Base-by-base conservation (phyloP, 53 echinoderm and acorn worm genomes). In the Echinometra lucunter region DNA sequence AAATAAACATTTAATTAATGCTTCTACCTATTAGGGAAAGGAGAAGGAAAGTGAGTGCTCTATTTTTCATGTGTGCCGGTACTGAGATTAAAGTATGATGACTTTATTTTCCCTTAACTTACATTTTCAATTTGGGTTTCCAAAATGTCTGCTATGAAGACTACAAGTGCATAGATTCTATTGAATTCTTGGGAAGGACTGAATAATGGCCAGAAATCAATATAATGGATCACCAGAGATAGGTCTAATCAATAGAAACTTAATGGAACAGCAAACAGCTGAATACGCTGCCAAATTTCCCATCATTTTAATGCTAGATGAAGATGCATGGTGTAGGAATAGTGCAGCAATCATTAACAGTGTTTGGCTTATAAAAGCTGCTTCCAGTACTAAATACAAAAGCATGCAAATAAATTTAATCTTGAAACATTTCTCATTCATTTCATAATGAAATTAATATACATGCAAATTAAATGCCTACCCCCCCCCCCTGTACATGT, bases 201-300 rank as follows among this genome's bases (percentile, higher is more conserved):
- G 85, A 49, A 85, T 85, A 85, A 85, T 85, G 28, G 30, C 3
- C 0, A 30, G 72, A 56, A 92, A 92, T 92, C 92, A 92, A 92
- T 92, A 78, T 57, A 92, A 78, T 92, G 92, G 92, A 75, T 92
- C 35, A 12, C 45, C 15, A 10, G 67, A 91, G 69, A 91, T 91
- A 91, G 16, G 13, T 70, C 47, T 66, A 44, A 91, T 91, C 91
- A 91, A 91, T 91, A 91, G 2, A 44, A 67, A 66, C 91, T 30
- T 30, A 66, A 91, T 69, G 44, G 47, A 37, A 91, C 91, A 70
- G 28, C 17, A 1, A 66, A 40, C 91, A 91, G 91, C 91, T 91
- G 91, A 91, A 66, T 66, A 66, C 21, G n/a, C 2, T 19, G 44
- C 67, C 44, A 91, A 91, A 67, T 6, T 66, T 91, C 69, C 91